These are phyloP conservation scores for Climacteris rufus DNA, from an alignment of 2,113 vertebrate genomes.

Conservation along the genomic window DNA sequence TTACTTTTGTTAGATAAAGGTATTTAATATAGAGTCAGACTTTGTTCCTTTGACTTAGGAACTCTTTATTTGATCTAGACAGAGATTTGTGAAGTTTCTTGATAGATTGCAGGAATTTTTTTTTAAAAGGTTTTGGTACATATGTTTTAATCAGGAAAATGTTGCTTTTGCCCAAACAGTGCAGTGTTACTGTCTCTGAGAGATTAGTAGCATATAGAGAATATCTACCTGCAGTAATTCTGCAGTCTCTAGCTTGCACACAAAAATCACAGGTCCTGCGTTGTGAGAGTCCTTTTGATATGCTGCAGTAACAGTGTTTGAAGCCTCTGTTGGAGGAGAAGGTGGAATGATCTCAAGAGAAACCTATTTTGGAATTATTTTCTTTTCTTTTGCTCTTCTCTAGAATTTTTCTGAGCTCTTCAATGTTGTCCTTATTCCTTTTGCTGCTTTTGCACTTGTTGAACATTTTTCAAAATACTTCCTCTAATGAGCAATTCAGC, in stretches of 20 bases:
- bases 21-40: not conserved
- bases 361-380: not conserved
- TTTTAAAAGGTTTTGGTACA: not conserved
- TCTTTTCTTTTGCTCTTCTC: not conserved
- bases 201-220: not conserved
- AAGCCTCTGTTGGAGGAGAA: not conserved
- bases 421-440: not conserved
- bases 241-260: not conserved
- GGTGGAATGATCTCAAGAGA: not conserved
- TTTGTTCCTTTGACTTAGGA: not conserved
- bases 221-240: not conserved
- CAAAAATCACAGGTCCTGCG: not conserved
- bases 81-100: not conserved
- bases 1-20: not conserved
- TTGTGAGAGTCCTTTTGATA: not conserved
- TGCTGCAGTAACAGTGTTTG: not conserved
- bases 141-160: not conserved
- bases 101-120: not conserved
- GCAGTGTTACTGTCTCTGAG: not conserved
- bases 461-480: not conserved
- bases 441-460: not conserved
- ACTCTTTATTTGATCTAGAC: not conserved
- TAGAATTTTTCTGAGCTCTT: not conserved
- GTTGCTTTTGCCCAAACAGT: not conserved
- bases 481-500: not conserved